phyloP scores from a whole-genome alignment of 2,113 vertebrate genomes.

The Notiomystis cincta region DNA sequence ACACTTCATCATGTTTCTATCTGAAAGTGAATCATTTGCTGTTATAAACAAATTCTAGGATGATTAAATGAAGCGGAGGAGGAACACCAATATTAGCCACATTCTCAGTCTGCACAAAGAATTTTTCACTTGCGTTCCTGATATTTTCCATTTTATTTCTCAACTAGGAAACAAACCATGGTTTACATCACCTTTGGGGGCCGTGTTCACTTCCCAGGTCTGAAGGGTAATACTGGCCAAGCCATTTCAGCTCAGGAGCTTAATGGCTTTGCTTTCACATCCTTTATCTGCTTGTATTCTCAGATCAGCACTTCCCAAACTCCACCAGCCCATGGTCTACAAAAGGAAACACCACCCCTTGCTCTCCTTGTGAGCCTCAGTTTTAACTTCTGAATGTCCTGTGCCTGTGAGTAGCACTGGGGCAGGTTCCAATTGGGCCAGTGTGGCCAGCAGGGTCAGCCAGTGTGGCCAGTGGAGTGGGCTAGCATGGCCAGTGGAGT shows the following conservation, averaged over 20 bases:
- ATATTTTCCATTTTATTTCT: background rate
- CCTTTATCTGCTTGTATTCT: background rate
- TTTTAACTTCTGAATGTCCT: background rate
- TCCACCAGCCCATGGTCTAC: background rate
- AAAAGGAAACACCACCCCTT: background rate
- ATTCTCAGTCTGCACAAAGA: background rate
- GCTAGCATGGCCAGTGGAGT: accelerated
- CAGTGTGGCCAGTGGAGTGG: accelerated
- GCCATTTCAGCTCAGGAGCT: background rate
- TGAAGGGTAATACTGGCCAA: background rate
- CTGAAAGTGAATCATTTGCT: constrained; percentile 15
- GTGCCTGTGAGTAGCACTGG: background rate
- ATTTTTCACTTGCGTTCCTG: background rate
- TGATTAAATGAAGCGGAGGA: background rate
- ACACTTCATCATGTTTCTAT: background rate
- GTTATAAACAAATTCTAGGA: background rate
- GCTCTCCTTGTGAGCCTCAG: background rate
- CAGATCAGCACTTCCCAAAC: background rate
- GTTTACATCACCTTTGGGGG: background rate
- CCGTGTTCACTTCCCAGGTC: background rate
- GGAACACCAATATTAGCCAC: background rate
- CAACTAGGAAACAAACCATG: background rate
- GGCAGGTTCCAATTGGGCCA: background rate
- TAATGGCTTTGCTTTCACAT: background rate
- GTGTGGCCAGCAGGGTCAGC: background rate